Percentiles rank a stretch among this genome's conserved stretches.
These are phyloP conservation scores for Oreotrochilus melanogaster DNA, from an alignment of 2,113 vertebrate species.

Conservation along the genomic window DNA sequence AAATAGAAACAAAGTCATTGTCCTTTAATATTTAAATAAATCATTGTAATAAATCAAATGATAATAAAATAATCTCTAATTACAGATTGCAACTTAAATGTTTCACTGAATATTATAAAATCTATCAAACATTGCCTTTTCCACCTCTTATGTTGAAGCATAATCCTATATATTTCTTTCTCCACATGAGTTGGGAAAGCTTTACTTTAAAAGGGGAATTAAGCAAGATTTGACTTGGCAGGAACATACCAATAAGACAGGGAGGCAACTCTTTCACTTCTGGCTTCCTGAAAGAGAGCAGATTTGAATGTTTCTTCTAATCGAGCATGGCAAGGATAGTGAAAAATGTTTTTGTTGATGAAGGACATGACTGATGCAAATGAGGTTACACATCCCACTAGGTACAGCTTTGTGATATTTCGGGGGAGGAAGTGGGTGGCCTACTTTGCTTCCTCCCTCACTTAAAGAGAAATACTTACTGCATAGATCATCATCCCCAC, in stretches of 20 bases:
- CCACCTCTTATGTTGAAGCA: neutral
- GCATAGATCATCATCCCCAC: neutral
- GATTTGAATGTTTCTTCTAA: constrained; percentile 17
- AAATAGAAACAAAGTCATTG: neutral
- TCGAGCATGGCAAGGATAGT: neutral
- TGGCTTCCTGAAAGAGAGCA: neutral
- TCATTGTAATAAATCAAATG: neutral
- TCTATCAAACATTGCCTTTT: neutral
- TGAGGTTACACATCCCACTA: neutral
- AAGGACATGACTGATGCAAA: constrained; percentile 18
- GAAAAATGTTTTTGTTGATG: constrained; percentile 22
- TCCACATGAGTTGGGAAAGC: neutral
- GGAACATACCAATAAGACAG: neutral
- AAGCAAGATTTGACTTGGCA: neutral
- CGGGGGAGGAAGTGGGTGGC: constrained; percentile 19
- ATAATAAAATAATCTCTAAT: neutral
- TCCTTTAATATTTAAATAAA: neutral
- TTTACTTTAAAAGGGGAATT: neutral
- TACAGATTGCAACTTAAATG: neutral
- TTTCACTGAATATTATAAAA: neutral
- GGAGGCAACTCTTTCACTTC: neutral
- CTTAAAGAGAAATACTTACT: neutral
- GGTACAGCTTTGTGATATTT: constrained; percentile 20
- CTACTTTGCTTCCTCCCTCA: constrained; percentile 14
- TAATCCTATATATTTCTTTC: neutral